Base-by-base conservation (phyloP, 2,888 invertebrate species). In the Eilema griseolum region DNA sequence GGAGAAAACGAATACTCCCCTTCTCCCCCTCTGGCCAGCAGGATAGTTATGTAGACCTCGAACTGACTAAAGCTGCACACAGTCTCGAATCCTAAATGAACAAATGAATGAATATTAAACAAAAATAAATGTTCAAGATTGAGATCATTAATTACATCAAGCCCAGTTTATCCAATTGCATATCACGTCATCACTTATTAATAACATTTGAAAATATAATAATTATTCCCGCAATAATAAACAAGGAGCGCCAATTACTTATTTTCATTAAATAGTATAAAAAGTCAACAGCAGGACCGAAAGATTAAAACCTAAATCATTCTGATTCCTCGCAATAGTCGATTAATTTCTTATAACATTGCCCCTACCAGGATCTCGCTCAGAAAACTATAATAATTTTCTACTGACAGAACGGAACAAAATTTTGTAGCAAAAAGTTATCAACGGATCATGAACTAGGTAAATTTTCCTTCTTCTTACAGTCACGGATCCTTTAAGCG, bases 281-380 rank as follows among this genome's bases (percentile, higher is more conserved):
- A 82, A 80, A 78, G 74, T 67, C 72, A 59, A 71, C 73, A 31
- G 72, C 68, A 64, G 63, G 71, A 70, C 75, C 81, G 80, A 72
- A 72, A 86, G 84, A 89, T 90, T 89, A 89, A 88, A 88, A 86
- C 83, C 83, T 89, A 85, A 87, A 89, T 89, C 88, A 88, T 85
- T 73, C 64, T 76, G 74, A 80, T 81, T 81, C 71, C 61, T 74
- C 24, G 71, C 75, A 73, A 75, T 74, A 76, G 80, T 80, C 84
- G 84, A 86, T 87, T 87, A 87, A 87, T 87, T 81, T 79, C 69
- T 73, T 79, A 77, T 74, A 76, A 75, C 73, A 70, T 81, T 24
- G 33, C 76, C 84, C 77, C 77, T 86, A 85, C 86, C 61, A 69
- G 14, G 5, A 52, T 20, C 8, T 62, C 37, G 16, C 23, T 2